Base-by-base conservation (phyloP, 2,888 invertebrate genomes). In the Abscondita cerata region DNA sequence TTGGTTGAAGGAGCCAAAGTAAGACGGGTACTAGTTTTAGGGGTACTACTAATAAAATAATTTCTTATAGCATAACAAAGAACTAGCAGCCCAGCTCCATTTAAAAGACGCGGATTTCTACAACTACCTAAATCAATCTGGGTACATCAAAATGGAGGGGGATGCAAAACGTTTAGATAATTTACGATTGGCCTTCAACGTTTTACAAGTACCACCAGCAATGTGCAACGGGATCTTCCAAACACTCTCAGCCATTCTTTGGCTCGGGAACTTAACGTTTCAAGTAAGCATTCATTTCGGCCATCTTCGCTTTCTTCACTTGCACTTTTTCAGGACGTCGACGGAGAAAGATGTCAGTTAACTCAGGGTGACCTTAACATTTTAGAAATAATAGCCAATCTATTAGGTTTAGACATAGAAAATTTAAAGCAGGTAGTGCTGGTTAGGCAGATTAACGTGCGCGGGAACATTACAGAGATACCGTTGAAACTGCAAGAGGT, bases 381-480 rank as follows among this genome's bases (percentile, higher is more conserved):
- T 53, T 83, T 93, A 31, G 85, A 84, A 1, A 92, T 87, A 1
- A 87, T 95, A 2, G 89, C 89, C 1, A 84, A 84, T 52, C 81
- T 96, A 54, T 81, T 96, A 59, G 93, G 93, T 0, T 81, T 95
- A 50, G 87, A 90, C 52, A 83, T 86, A 50, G 89, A 89, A 52
- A 90, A 90, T 69, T 85, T 95, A 9, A 86, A 86, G 54, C 88
- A 93, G 73, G 92, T 95, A 16, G 84, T 92, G 19, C 80, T 94
- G 19, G 81, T 87, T 58, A 84, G 94, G 15, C 94, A 95, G 82
- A 96, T 96, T 76, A 95, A 95, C 75, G 95, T 96, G 16, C 85
- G 95, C 6, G 95, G 96, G 1, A 95, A 94, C 77, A 93, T 95
- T 65, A 96, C 95, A 0, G 95, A 95, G 78, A 96, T 96, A 71